Base-by-base conservation (phyloP, 2,113 vertebrate species). In the Plectropomus leopardus region DNA sequence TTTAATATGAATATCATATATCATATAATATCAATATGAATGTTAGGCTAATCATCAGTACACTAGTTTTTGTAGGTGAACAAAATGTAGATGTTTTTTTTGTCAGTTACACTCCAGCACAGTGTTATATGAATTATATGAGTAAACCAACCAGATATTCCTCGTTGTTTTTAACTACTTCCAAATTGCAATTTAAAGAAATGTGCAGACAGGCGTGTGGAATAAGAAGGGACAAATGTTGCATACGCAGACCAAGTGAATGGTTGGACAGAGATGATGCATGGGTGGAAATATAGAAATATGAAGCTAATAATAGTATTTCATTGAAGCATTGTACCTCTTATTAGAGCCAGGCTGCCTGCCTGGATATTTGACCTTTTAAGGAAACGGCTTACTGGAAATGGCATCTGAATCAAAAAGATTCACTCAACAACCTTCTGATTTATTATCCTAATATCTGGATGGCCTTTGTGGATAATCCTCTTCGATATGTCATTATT, bases 281-380 rank as follows among this genome's bases (percentile, higher is more conserved):
- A 48, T 15, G 11, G 6, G 59, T 50, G 40, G 40, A 61, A 73
- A 73, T 4, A 21, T 34, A 53, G 47, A 28, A 71, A 30, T 8
- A n/a, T 21, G 26, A 77, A 53, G 14, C 23, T 61, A 47, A 59
- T 67, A 72, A 44, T 60, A 40, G 21, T 61, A 57, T 73, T 72
- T 78, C 3, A 28, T 21, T 67, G 10, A 60, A 34, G 42, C 7
- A 34, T n/a, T n/a, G 26, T 6, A 51, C 5, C 24, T 67, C 36
- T 17, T 23, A n/a, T 13, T 9, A 54, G 4, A 68, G n/a, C 11
- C 53, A 24, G 13, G 51, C 68, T 51, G 55, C 60, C 45, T 42
- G 23, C 23, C 5, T 11, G 40, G 14, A 53, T 54, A 80, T 15
- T 34, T 50, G 13, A 2, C 30, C 17, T 1, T 0, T n/a, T 23